Conservation (phyloP, 2,888 invertebrate genomes). For the Ctena decussata region DNA sequence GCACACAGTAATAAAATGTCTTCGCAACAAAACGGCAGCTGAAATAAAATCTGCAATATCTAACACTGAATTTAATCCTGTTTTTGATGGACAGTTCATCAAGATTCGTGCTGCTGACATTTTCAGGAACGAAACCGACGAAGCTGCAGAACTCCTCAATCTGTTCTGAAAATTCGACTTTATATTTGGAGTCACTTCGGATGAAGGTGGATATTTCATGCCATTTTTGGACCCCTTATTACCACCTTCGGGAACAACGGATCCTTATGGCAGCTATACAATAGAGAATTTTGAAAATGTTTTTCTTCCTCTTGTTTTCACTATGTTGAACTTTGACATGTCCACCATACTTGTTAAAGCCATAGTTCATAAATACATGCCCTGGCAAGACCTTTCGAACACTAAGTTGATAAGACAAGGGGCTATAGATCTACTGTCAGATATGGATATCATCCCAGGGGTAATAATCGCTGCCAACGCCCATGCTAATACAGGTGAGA, state of each 20-base stretch:
- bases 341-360: neutral
- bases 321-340: neutral
- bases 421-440: neutral
- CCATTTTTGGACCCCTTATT: neutral
- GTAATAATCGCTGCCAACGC: no score
- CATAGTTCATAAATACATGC: neutral
- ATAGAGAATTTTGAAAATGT: neutral
- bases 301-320: neutral
- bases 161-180: neutral
- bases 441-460: neutral
- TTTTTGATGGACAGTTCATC: neutral
- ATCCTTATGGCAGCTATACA: neutral
- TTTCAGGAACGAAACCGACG: neutral
- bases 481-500: no score
- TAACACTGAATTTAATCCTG: neutral
- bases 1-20: neutral
- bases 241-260: neutral
- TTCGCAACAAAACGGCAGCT: neutral
- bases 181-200: neutral
- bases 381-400: neutral
- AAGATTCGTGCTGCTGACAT: neutral
- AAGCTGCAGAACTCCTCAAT: neutral
- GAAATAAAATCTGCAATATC: neutral
- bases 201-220: neutral
- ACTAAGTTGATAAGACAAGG: neutral